Evolutionary conservation across 2,888 invertebrate species (phyloP).

Genomic region (Scaptomyza tumidula): DNA sequence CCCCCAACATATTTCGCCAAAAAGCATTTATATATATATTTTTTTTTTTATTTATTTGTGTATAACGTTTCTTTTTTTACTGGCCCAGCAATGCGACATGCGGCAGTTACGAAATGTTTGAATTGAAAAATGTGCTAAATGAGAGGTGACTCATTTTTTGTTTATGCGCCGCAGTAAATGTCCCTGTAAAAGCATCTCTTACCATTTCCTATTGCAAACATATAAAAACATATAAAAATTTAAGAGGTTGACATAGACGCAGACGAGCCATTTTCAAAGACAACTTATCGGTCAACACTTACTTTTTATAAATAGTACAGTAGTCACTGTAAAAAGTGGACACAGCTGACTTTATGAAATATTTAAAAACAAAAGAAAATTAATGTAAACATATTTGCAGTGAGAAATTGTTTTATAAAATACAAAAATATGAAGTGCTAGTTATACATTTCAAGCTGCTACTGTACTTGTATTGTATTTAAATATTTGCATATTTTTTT

Average conservation of each 20-base stretch:
- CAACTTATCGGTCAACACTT: constrained; percentile 69
- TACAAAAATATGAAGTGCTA: too few relatives aligned
- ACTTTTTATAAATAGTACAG: constrained; percentile 22
- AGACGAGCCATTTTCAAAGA: constrained; percentile 38
- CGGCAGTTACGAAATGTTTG: constrained; percentile 49
- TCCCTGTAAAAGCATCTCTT: background rate
- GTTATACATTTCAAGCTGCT: background rate
- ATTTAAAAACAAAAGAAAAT: background rate
- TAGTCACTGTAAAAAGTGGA: background rate
- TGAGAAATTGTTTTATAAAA: too few relatives aligned
- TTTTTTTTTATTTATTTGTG: background rate
- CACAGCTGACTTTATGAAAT: too few relatives aligned
- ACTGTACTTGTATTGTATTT: background rate
- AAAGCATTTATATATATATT: background rate
- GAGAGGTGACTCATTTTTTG: constrained; percentile 44
- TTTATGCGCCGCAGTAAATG: constrained; percentile 23
- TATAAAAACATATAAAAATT: constrained; percentile 59
- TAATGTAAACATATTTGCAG: background rate
- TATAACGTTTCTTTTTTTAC: constrained; percentile 52
- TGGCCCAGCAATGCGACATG: constrained; percentile 46
- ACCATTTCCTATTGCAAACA: constrained; percentile 4
- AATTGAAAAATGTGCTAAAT: constrained; percentile 70
- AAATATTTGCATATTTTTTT: constrained; percentile 17
- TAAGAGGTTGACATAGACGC: constrained; percentile 52
- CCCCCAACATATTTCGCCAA: constrained; percentile 15